phyloP scores from a whole-genome alignment of 2,888 invertebrate species.

The Lutraria lutraria region DNA sequence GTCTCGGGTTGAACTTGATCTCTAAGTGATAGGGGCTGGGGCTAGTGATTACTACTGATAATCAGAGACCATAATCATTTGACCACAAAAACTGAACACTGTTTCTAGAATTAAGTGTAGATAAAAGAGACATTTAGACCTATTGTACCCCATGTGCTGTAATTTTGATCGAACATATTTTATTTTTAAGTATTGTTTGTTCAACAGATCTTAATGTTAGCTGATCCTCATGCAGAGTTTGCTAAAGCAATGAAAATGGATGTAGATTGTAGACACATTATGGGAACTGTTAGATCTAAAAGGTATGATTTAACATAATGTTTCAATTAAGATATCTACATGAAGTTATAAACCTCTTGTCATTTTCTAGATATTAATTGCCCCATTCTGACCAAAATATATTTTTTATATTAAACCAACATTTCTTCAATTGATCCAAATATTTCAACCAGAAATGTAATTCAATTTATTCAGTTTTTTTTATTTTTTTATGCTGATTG shows the following conservation, averaged over 20 bases:
- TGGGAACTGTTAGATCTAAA: conserved; percentile 88
- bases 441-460: not conserved
- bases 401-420: too few relatives aligned
- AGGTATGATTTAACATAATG: conserved; percentile 65
- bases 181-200: not conserved
- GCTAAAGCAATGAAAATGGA: conserved; percentile 93
- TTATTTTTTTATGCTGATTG: too few relatives aligned
- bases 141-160: not conserved
- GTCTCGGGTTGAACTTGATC: too few relatives aligned
- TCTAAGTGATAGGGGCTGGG: too few relatives aligned
- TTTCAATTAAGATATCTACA: not conserved
- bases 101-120: too few relatives aligned
- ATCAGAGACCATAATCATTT: too few relatives aligned
- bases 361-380: not conserved
- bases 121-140: too few relatives aligned
- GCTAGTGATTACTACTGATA: too few relatives aligned
- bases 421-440: not conserved
- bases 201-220: conserved; percentile 93
- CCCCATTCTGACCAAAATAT: too few relatives aligned
- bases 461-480: too few relatives aligned
- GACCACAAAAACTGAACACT: too few relatives aligned
- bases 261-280: conserved; percentile 91
- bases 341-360: not conserved
- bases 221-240: conserved; percentile 94
- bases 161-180: not conserved